phyloP scores from a whole-genome alignment of 2,797 vertebrate genomes.

The Pseudochirops corinnae region DNA sequence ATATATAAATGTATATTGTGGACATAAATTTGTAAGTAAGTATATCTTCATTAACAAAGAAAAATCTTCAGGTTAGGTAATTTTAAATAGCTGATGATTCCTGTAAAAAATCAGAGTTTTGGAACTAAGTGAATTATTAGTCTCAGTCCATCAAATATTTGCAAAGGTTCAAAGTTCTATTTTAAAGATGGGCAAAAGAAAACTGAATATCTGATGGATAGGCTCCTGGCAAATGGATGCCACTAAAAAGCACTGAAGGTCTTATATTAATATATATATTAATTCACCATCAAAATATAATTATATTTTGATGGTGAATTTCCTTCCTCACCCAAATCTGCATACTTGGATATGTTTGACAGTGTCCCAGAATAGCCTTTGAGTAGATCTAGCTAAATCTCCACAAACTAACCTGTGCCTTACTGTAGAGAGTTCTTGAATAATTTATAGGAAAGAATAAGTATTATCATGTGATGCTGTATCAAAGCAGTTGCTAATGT shows the following conservation, averaged over 20 bases:
- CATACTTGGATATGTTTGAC: constrained; percentile 51
- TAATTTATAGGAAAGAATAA: constrained; percentile 82
- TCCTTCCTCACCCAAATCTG: constrained; percentile 54
- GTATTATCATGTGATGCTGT: constrained; percentile 74
- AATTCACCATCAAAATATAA: no score
- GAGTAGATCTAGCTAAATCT: constrained; percentile 57
- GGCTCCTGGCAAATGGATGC: constrained; percentile 8
- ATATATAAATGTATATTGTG: constrained; percentile 2
- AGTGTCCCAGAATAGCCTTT: constrained; percentile 55
- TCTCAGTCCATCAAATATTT: not conserved
- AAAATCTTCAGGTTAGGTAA: constrained; percentile 33
- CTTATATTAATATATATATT: no score
- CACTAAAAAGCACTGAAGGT: constrained; percentile 12
- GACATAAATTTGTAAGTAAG: not conserved
- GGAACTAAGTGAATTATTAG: constrained; percentile 51
- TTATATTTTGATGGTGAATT: not conserved
- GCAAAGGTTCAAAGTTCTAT: constrained; percentile 44
- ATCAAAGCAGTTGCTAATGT: constrained; percentile 76
- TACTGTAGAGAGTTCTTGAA: constrained; percentile 78
- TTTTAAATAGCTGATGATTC: constrained; percentile 49
- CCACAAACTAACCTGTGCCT: constrained; percentile 65
- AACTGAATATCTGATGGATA: not conserved
- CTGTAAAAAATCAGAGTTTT: constrained; percentile 49
- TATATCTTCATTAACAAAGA: constrained; percentile 8
- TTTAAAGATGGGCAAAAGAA: constrained; percentile 14